Evolutionary conservation across 2,113 vertebrate species (phyloP).

Genomic region (Salvelinus fontinalis): DNA sequence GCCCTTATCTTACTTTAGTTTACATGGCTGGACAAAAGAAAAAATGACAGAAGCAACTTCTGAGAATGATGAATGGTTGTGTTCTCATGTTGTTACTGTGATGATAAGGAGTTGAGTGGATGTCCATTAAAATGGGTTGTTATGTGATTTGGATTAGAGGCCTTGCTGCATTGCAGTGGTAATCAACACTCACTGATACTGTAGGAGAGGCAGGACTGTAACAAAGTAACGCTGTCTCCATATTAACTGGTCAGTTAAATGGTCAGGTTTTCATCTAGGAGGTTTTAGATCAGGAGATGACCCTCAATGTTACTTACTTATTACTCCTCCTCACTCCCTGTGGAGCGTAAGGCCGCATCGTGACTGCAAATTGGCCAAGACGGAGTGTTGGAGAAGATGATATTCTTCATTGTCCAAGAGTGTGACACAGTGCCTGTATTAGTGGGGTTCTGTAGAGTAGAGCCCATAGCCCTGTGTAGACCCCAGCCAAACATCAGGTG

Average conservation of each 20-base stretch:
- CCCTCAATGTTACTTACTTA: slow-evolving; percentile 42
- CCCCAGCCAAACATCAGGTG: slow-evolving; percentile 65
- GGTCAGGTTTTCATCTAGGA: not conserved
- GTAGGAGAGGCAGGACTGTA: not conserved
- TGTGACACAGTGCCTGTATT: slow-evolving; percentile 42
- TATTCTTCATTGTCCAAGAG: slow-evolving; percentile 63
- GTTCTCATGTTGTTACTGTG: slow-evolving; percentile 51
- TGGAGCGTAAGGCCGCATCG: not conserved
- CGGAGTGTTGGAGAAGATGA: slow-evolving; percentile 60
- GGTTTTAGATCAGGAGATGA: slow-evolving; percentile 34
- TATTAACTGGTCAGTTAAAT: not conserved
- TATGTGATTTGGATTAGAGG: slow-evolving; percentile 48
- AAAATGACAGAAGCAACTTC: slow-evolving; percentile 70
- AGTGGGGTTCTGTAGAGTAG: slow-evolving; percentile 31
- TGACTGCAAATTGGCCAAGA: slow-evolving; percentile 48
- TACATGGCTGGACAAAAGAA: slow-evolving; percentile 45
- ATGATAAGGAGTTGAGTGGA: slow-evolving; percentile 63
- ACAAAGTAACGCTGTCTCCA: slow-evolving; percentile 24
- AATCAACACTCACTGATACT: slow-evolving; percentile 14
- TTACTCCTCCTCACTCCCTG: not conserved
- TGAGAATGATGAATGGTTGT: slow-evolving; percentile 62
- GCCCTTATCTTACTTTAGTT: slow-evolving; percentile 50
- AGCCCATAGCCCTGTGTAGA: slow-evolving; percentile 35
- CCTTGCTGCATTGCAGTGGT: slow-evolving; percentile 34
- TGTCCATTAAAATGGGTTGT: slow-evolving; percentile 47